Evolutionary conservation across 2,797 vertebrate species (phyloP), one percentile per base, ranked within the genome.

Genomic region (Podarcis siculus): DNA sequence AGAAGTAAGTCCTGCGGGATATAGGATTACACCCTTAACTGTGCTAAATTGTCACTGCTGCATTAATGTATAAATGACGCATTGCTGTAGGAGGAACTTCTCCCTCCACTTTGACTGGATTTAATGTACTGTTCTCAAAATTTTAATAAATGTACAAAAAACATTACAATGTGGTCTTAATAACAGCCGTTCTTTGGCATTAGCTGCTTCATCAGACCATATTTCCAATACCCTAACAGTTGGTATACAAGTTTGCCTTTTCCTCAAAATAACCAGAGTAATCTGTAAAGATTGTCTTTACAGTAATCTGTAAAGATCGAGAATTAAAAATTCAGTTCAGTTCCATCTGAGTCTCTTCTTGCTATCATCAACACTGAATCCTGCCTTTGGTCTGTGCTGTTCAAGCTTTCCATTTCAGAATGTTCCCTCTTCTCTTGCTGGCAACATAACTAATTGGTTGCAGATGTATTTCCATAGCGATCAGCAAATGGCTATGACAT

Each of bases 371-470:
- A 76, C 82, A 84, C 83, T 67, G 76, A 87, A 42, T 82, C 5
- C 78, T 90, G n/a, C 37, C 86, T 42, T 45, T 82, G 85, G 83
- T 87, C 58, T 81, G 78, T 90, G n/a, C 90, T 92, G 80, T 83
- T 93, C 66, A 45, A 64, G 66, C 86, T 91, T 90, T 93, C 79
- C 61, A 90, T 86, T 94, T 86, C 82, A 72, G 86, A 93, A 86
- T n/a, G n/a, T n/a, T 89, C 88, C 75, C 77, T 89, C 79, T 89
- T 90, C 61, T 83, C 75, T 90, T 80, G 66, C 42, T 89, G 88
- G 86, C 7, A 92, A 86, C 17, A 13, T 73, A 87, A 80, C 72
- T 92, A 92, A 94, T 92, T 91, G 92, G 82, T 4, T 81, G 67
- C 91, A 90, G 5, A 49, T 84, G 77, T 25, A 8, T 87, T 89